Percentiles rank a stretch among this genome's conserved stretches.
Evolutionary conservation across 2,888 invertebrate genomes (phyloP).

Genomic region (Eulithis testata): DNA sequence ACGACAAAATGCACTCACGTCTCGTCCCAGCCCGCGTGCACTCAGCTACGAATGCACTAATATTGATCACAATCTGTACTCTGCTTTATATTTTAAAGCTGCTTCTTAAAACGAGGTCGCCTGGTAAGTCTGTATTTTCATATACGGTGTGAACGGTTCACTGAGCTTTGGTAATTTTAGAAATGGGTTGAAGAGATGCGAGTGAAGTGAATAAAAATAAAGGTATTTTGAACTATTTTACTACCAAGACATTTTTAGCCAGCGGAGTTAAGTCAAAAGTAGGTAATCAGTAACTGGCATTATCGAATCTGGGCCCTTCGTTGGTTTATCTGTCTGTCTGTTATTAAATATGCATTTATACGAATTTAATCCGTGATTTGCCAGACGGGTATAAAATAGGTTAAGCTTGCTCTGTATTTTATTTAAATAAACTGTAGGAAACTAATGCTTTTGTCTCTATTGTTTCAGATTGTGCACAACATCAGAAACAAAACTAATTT

Average conservation of each 20-base stretch:
- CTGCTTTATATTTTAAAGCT: conserved; percentile 45
- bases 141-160: conserved; percentile 32
- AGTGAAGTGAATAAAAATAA: conserved; percentile 7
- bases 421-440: background rate
- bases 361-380: too few species aligned
- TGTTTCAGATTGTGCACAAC: conserved; percentile 8
- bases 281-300: too few species aligned
- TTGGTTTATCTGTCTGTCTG: too few species aligned
- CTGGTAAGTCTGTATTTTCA: conserved; percentile 38
- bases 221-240: background rate
- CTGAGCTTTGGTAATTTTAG: conserved; percentile 34
- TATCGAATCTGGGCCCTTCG: too few species aligned
- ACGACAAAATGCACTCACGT: conserved; percentile 83
- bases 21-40: conserved; percentile 61
- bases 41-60: conserved; percentile 70
- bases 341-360: too few species aligned
- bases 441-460: conserved; percentile 5
- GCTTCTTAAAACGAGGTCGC: conserved; percentile 42
- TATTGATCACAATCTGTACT: conserved; percentile 67
- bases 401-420: background rate
- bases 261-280: too few species aligned
- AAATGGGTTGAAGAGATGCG: conserved; percentile 21
- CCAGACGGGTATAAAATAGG: too few species aligned
- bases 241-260: background rate
- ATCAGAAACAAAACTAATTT: conserved; percentile 29